phyloP scores from a whole-genome alignment of 1,140 invertebrate genomes.

The Drosophila baimaii region DNA sequence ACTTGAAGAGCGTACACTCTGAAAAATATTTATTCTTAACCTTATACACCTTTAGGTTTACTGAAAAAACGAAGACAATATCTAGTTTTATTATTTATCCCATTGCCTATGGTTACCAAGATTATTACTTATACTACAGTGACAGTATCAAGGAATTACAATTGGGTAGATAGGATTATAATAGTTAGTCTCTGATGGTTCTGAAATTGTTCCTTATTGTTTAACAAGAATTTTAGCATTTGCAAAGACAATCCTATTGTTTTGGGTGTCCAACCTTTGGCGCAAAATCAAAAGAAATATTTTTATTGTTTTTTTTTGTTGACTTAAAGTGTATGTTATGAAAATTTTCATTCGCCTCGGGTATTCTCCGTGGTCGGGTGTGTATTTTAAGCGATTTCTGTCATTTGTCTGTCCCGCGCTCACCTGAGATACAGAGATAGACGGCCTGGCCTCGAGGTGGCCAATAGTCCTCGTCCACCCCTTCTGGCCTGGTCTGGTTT shows the following conservation, averaged over 20 bases:
- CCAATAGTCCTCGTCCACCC: conserved; percentile 9
- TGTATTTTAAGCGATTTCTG: conserved; percentile 68
- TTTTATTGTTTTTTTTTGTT: not conserved
- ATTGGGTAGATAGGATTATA: too few species aligned
- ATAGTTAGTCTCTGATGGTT: too few species aligned
- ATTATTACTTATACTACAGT: too few species aligned
- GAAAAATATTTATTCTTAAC: not conserved
- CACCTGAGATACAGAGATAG: conserved; percentile 44
- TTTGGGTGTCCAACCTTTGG: not conserved
- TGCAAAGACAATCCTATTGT: too few species aligned
- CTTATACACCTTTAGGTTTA: too few species aligned
- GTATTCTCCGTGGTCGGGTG: conserved; percentile 13
- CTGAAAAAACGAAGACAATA: too few species aligned
- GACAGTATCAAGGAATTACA: not conserved
- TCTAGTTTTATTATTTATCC: too few species aligned
- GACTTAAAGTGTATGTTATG: conserved; percentile 13
- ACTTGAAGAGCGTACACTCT: conserved; percentile 7
- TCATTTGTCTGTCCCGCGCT: conserved; percentile 62
- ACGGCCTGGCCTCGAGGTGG: conserved; percentile 31
- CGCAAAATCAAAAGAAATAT: conserved; percentile 2
- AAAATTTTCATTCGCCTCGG: conserved; percentile 13
- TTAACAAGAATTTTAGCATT: too few species aligned
- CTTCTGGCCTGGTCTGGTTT: not conserved
- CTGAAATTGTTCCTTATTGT: too few species aligned
- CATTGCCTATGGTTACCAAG: too few species aligned